A percentile compares a stretch with the other conserved stretches of the same genome.
phyloP scores from a whole-genome alignment of 2,888 invertebrate genomes.

The Trypoxylon attenuatum region DNA sequence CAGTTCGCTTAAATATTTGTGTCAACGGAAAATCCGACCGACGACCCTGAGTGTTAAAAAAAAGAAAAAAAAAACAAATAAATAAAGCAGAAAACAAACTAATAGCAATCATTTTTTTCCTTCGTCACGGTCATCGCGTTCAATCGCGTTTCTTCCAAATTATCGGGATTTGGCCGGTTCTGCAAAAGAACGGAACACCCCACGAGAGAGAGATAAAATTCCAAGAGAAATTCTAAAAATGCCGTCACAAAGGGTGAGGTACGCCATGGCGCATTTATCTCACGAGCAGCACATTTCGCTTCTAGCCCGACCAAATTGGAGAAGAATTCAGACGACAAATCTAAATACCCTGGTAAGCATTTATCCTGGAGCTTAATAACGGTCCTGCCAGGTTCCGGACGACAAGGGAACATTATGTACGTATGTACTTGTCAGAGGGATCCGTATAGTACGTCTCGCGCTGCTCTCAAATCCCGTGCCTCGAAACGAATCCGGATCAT shows the following conservation, averaged over 20 bases:
- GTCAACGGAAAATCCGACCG: no score
- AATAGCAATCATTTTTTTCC: no score
- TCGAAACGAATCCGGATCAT: slow-evolving; percentile 62
- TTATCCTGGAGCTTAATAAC: no score
- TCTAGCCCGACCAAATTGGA: slow-evolving; percentile 62
- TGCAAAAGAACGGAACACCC: not conserved
- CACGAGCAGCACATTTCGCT: slow-evolving; percentile 52
- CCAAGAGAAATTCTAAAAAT: slow-evolving; percentile 31
- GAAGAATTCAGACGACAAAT: slow-evolving; percentile 45
- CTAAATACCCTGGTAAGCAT: slow-evolving; percentile 28
- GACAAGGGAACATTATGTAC: no score
- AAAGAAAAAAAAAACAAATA: no score
- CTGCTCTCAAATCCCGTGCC: slow-evolving; percentile 56
- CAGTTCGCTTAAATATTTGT: no score
- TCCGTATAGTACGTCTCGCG: slow-evolving; percentile 48
- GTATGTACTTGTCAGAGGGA: slow-evolving; percentile 51
- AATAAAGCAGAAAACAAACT: no score
- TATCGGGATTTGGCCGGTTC: not conserved
- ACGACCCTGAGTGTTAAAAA: no score
- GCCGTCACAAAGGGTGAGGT: slow-evolving; percentile 62
- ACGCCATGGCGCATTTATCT: slow-evolving; percentile 64
- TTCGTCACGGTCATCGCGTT: no score
- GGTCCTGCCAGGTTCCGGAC: no score
- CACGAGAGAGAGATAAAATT: not conserved
- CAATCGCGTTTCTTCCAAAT: no score